A percentile compares a stretch with the other conserved stretches of the same genome.
Evolutionary conservation across 2,797 vertebrate genomes (phyloP).

Genomic region (Ctenosaura bakeri): DNA sequence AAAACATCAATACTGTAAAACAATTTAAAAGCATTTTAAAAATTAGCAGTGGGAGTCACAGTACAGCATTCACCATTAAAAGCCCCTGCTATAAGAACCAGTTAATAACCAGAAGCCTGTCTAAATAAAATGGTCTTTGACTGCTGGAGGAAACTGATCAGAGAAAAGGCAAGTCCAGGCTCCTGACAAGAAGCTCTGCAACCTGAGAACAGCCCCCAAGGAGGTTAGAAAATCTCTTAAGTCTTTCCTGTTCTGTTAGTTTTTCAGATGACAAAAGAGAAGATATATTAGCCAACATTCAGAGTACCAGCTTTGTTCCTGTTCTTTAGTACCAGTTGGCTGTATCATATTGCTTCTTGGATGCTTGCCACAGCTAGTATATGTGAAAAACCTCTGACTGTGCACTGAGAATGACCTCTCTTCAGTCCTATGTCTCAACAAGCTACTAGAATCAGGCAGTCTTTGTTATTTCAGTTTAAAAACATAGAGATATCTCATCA

Average conservation of each 20-base stretch:
- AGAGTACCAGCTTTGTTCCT: constrained; percentile 30
- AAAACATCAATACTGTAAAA: no score
- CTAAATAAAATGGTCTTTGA: no score
- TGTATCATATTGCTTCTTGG: constrained; percentile 7
- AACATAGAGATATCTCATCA: not conserved
- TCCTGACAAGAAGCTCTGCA: no score
- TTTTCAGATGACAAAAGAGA: not conserved
- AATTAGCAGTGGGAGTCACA: no score
- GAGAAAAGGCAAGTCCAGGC: no score
- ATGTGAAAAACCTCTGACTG: constrained; percentile 3
- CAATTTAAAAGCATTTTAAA: no score
- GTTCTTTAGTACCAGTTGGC: constrained; percentile 17
- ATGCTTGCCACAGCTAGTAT: constrained; percentile 9
- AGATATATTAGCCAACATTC: not conserved
- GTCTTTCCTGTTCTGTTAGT: not conserved
- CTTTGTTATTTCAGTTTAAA: constrained; percentile 2
- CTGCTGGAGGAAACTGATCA: no score
- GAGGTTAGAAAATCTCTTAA: not conserved
- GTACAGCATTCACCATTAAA: no score
- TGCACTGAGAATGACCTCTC: constrained; percentile 3
- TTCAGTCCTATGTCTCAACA: not conserved
- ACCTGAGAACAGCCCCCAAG: no score
- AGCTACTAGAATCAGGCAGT: not conserved
- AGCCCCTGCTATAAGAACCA: no score
- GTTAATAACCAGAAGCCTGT: no score